Percentiles rank a stretch among this genome's conserved stretches.
Evolutionary conservation across 1,140 invertebrate genomes (phyloP).

Genomic region (Drosophila auraria): DNA sequence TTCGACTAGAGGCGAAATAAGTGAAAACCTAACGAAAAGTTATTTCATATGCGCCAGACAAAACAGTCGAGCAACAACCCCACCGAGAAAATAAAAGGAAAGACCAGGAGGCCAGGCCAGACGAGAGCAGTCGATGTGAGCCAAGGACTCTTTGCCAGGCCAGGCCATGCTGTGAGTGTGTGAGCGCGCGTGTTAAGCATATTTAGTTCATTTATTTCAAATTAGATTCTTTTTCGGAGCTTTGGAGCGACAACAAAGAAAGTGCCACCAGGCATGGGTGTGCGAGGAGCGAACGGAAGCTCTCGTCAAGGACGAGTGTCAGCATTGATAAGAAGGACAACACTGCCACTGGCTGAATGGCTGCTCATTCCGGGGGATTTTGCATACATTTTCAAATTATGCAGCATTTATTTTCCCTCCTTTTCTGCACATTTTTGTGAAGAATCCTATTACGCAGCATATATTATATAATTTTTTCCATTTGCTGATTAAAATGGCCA

Average conservation of each 20-base stretch:
- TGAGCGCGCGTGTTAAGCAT: slow-evolving; percentile 81
- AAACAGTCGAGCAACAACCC: slow-evolving; percentile 45
- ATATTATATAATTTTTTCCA: slow-evolving; percentile 54
- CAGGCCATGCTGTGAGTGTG: slow-evolving; percentile 16
- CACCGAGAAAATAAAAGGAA: slow-evolving; percentile 20
- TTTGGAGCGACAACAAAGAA: slow-evolving; percentile 56
- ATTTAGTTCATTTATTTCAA: slow-evolving; percentile 85
- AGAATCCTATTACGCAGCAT: slow-evolving; percentile 59
- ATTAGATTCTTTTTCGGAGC: slow-evolving; percentile 76
- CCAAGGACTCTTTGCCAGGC: slow-evolving; percentile 36
- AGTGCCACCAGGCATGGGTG: slow-evolving; percentile 8
- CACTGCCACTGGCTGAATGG: slow-evolving; percentile 22
- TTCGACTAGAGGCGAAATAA: slow-evolving; percentile 60
- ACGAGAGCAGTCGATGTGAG: slow-evolving; percentile 14
- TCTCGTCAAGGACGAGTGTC: slow-evolving; percentile 54
- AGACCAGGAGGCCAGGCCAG: neutral
- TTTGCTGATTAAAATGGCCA: slow-evolving; percentile 76
- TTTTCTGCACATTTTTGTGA: slow-evolving; percentile 59
- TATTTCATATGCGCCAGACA: slow-evolving; percentile 75
- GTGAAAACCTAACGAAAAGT: slow-evolving; percentile 74
- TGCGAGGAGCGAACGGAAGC: slow-evolving; percentile 8
- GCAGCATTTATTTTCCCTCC: slow-evolving; percentile 43
- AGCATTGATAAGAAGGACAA: slow-evolving; percentile 68
- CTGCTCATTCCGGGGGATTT: slow-evolving; percentile 52
- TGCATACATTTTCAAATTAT: slow-evolving; percentile 62